Evolutionary conservation across 2,888 invertebrate genomes (phyloP), one percentile per base, ranked within the genome.

Genomic region (Troglohyphantes excavatus): DNA sequence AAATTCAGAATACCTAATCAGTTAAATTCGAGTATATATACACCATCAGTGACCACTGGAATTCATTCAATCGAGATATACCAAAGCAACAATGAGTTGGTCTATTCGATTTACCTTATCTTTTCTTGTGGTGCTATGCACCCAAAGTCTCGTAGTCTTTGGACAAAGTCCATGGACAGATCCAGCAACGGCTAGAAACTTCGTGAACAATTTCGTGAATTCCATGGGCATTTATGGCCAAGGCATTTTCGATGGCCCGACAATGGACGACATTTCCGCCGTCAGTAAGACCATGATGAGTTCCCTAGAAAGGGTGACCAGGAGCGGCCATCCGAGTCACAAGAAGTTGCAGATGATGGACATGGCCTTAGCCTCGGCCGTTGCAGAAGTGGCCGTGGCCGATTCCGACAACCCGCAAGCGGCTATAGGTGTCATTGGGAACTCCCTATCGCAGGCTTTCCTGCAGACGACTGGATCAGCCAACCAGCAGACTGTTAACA

Each of bases 311-410:
- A 53, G 43, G 26, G 67, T 86, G 76, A 43, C 23, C 0, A 19
- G 70, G 59, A 65, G 67, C 19, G 33, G 33, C n/a, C 67, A 68
- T 6, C 39, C 39, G 7, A 70, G 59, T 0, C 67, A 76, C 33
- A 53, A 29, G 2, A 84, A 75, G 29, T 3, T 68, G 27, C 68
- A 86, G 59, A 78, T 78, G 7, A 26, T 86, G 11, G 78, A 78
- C 26, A 86, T 78, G 78, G 85, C 76, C 17, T 86, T 78, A n/a
- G 85, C 85, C 39, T 86, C 85, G 3, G 43, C 86, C 1, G 59
- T 86, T 9, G 86, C 86, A 0, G 86, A 86, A 70, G 79, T 86
- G 0, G 86, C 79, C 5, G 78, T 63, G 6, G 26, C 63, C 19
- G 78, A 78, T 17, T 13, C 23, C 27, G 79, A 46, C 27, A 72